phyloP scores from a whole-genome alignment of 2,888 invertebrate species.

The Nymphalis polychloros region DNA sequence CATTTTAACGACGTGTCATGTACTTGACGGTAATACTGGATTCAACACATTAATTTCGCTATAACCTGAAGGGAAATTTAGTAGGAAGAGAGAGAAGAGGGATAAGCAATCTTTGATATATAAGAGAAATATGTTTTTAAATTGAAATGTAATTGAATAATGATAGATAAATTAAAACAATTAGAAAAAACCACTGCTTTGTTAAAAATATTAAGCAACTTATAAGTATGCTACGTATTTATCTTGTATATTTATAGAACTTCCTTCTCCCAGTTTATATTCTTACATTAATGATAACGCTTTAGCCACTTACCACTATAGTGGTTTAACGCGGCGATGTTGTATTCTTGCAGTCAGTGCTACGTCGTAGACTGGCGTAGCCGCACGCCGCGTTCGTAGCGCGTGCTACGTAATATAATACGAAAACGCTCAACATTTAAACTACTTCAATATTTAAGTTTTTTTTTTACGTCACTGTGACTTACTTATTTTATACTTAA shows the following conservation, averaged over 20 bases:
- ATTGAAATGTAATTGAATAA: too few relatives aligned
- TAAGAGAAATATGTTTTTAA: too few relatives aligned
- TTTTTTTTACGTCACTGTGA: constrained; percentile 6
- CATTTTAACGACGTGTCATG: too few relatives aligned
- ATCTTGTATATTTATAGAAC: neutral
- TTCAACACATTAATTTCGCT: too few relatives aligned
- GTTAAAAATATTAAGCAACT: too few relatives aligned
- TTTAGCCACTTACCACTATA: neutral
- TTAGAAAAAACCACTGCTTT: too few relatives aligned
- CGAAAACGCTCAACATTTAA: constrained; percentile 47
- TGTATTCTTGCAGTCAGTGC: constrained; percentile 55
- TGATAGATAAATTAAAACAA: too few relatives aligned
- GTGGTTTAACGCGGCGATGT: neutral
- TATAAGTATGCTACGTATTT: neutral
- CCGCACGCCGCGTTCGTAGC: constrained; percentile 57
- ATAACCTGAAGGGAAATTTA: too few relatives aligned
- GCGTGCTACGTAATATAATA: constrained; percentile 49
- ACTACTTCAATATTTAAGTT: constrained; percentile 14
- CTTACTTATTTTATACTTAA: neutral
- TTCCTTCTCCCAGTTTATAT: neutral
- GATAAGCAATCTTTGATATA: too few relatives aligned
- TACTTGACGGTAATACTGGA: too few relatives aligned
- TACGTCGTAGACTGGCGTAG: constrained; percentile 72
- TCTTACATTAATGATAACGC: neutral
- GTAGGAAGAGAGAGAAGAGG: too few relatives aligned